Percentiles rank a stretch among this genome's conserved stretches.
Evolutionary conservation across 1,140 invertebrate genomes (phyloP).

Genomic region (Neuroterus valhalla): DNA sequence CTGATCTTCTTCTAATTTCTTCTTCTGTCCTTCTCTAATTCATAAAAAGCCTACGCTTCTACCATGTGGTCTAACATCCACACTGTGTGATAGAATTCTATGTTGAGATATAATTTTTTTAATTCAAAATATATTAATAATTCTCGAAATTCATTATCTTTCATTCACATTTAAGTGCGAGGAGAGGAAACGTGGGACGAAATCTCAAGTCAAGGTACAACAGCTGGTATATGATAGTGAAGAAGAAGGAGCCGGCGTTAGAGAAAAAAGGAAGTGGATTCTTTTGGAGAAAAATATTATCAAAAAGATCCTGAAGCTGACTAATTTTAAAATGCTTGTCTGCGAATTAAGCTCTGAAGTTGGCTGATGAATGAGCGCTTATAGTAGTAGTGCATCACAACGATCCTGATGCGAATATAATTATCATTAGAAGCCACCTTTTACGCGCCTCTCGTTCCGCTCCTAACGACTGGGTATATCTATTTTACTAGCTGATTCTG

Average conservation of each 20-base stretch:
- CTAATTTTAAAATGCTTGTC: conserved; percentile 52
- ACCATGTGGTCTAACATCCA: too few relatives aligned
- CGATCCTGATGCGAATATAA: conserved; percentile 53
- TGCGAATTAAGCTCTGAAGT: conserved; percentile 40
- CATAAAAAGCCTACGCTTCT: too few relatives aligned
- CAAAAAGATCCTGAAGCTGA: conserved; percentile 47
- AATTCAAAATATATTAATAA: too few relatives aligned
- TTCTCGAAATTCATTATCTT: too few relatives aligned
- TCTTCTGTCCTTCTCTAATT: too few relatives aligned
- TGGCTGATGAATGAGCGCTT: conserved; percentile 48
- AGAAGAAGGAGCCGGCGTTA: background rate
- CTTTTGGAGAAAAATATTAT: background rate
- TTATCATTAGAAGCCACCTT: conserved; percentile 50
- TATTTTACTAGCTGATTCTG: background rate
- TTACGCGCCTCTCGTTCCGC: conserved; percentile 33
- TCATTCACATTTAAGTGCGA: too few relatives aligned
- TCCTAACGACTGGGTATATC: conserved; percentile 8
- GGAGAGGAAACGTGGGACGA: too few relatives aligned
- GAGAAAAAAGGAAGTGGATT: background rate
- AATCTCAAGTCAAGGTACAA: background rate
- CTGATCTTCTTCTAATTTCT: too few relatives aligned
- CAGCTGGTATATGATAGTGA: background rate
- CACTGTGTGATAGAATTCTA: too few relatives aligned
- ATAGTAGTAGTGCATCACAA: conserved; percentile 35
- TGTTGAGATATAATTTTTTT: too few relatives aligned